These are phyloP conservation scores for Cephus pulcher DNA, from an alignment of 2,888 invertebrate species.

Conservation along the genomic window DNA sequence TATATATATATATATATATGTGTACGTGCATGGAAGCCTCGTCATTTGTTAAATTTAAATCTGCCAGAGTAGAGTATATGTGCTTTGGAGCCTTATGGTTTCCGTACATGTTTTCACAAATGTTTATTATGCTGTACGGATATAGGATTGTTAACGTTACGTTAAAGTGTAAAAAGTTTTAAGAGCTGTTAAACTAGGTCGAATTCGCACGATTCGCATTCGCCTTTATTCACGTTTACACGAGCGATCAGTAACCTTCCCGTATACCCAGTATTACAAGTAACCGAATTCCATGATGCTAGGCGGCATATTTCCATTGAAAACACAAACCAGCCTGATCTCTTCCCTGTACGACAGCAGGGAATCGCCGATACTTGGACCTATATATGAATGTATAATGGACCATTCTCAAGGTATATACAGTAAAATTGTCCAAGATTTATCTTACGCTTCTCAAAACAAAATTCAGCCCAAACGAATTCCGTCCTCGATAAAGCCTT, in stretches of 20 bases:
- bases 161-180: background rate
- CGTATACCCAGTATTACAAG: background rate
- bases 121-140: background rate
- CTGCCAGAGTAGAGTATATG: background rate
- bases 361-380: background rate
- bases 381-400: background rate
- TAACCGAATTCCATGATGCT: background rate
- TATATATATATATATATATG: too few relatives aligned
- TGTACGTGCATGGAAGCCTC: background rate
- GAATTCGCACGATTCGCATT: background rate
- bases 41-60: slow-evolving; percentile 9
- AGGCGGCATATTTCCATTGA: background rate
- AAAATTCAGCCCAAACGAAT: background rate
- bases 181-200: background rate
- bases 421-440: background rate
- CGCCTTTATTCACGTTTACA: background rate
- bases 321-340: background rate
- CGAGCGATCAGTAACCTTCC: background rate
- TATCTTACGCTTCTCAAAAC: background rate
- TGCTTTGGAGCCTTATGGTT: background rate
- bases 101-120: background rate
- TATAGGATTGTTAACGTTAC: background rate
- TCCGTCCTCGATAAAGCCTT: background rate
- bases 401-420: background rate
- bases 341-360: background rate